These are phyloP conservation scores for Piaya cayana DNA, from an alignment of 2,113 vertebrate species.

Conservation along the genomic window DNA sequence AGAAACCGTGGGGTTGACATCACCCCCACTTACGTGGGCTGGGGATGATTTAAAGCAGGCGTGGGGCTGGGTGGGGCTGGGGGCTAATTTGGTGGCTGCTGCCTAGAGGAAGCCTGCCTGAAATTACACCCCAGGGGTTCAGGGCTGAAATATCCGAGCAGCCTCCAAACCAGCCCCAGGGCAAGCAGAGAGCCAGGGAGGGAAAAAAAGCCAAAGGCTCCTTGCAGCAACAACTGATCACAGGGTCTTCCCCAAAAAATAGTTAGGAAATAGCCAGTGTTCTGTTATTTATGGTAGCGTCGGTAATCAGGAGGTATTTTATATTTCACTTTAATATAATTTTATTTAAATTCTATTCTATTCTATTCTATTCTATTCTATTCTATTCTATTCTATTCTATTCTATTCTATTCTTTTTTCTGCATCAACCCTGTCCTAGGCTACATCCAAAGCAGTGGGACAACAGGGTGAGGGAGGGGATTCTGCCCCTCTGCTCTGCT, in stretches of 20 bases:
- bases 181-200: background rate
- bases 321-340: no score
- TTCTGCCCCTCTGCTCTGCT: no score
- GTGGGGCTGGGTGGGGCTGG: background rate
- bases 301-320: background rate
- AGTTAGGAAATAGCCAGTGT: background rate
- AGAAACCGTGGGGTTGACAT: background rate
- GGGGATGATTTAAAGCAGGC: background rate
- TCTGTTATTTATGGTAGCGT: background rate
- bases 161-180: background rate
- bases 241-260: background rate
- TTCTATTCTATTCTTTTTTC: background rate
- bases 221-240: background rate
- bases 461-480: no score
- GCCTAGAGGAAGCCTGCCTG: background rate
- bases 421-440: background rate
- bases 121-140: fast-evolving
- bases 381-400: no score
- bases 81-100: background rate
- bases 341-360: no score
- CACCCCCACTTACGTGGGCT: background rate
- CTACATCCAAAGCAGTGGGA: no score
- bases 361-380: no score
- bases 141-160: fast-evolving
- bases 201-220: background rate